Conservation (phyloP, 64 coral and sea anemone genomes). For the Actinia tenebrosa region DNA sequence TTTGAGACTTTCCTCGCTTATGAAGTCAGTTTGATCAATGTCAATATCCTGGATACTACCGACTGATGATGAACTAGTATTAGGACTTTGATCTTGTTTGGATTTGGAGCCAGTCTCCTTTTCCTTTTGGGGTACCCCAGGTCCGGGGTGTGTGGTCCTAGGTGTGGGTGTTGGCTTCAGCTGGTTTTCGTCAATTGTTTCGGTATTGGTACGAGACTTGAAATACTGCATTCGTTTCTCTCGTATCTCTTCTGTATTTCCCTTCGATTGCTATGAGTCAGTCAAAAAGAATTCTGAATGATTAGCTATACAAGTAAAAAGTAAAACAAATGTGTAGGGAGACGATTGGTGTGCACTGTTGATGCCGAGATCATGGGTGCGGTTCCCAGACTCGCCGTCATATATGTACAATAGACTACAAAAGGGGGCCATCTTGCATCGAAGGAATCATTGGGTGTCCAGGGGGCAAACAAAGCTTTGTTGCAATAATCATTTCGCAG, state of each 20-base stretch:
- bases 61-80: not conserved
- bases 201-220: conserved; percentile 62
- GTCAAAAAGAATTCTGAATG: not conserved
- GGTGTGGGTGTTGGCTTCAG: not conserved
- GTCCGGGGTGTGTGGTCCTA: not conserved
- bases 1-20: conserved; percentile 53
- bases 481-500: no score
- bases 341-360: no score
- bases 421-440: no score
- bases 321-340: no score
- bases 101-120: not conserved
- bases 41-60: conserved; percentile 84
- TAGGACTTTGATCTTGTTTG: not conserved
- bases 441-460: no score
- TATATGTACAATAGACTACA: no score
- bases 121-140: not conserved
- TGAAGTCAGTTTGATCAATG: conserved; percentile 78
- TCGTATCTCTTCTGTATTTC: conserved; percentile 23
- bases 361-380: no score
- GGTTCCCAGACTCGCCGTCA: no score
- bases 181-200: conserved; percentile 36
- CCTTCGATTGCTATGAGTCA: conserved; percentile 25
- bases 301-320: no score
- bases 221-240: conserved; percentile 76
- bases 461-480: no score